Evolutionary conservation across 1,140 invertebrate genomes (phyloP).

Genomic region (Drosophila orena): DNA sequence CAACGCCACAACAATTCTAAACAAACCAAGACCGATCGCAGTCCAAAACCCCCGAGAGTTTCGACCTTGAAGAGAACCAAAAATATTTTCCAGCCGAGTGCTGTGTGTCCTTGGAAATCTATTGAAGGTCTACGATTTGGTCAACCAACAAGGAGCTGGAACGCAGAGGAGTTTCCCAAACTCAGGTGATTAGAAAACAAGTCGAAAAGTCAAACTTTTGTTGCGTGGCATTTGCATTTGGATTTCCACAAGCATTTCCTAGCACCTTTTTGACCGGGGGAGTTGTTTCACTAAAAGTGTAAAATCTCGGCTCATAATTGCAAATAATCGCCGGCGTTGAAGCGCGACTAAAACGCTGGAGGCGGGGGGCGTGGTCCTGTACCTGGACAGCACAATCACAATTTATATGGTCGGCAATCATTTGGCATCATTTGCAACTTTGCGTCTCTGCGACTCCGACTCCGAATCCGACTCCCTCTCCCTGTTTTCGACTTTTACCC

Average conservation of each 20-base stretch:
- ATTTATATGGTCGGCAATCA: conserved; percentile 82
- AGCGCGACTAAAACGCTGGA: conserved; percentile 69
- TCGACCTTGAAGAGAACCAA: conserved; percentile 26
- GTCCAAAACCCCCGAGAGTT: conserved; percentile 66
- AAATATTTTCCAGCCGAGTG: conserved; percentile 23
- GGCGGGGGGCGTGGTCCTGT: conserved; percentile 34
- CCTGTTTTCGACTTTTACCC: conserved; percentile 4
- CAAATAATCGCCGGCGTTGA: conserved; percentile 70
- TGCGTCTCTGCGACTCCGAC: conserved; percentile 7
- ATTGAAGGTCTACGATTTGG: conserved; percentile 55
- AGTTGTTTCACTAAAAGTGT: conserved; percentile 51
- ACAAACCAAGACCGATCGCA: conserved; percentile 51
- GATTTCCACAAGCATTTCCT: not conserved
- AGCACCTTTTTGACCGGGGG: conserved; percentile 11
- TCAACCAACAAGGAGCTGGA: conserved; percentile 45
- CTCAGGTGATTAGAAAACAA: conserved; percentile 58
- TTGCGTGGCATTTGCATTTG: conserved; percentile 3
- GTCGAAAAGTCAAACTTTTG: conserved; percentile 63
- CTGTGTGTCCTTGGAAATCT: conserved; percentile 52
- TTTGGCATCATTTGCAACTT: conserved; percentile 80
- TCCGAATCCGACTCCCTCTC: not conserved
- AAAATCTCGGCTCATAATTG: conserved; percentile 74
- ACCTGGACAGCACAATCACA: conserved; percentile 59
- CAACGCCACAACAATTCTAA: conserved; percentile 71
- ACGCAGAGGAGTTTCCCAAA: conserved; percentile 36